Evolutionary conservation across 2,888 invertebrate genomes (phyloP).

Genomic region (Campaea margaritaria): DNA sequence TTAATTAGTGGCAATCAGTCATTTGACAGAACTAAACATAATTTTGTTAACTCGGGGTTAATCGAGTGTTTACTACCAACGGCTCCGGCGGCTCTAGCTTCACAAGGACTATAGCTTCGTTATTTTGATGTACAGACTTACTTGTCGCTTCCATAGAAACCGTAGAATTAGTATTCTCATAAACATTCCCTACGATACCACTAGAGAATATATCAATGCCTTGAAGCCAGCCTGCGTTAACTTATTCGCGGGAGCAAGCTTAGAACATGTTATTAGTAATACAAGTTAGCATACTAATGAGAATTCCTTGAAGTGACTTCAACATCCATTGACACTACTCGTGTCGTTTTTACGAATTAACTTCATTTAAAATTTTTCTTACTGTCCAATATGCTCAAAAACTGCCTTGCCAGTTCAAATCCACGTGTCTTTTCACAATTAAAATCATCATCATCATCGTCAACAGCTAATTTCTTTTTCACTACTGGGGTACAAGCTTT

Average conservation of each 20-base stretch:
- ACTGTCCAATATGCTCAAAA: no score
- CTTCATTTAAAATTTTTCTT: no score
- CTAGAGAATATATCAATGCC: slow-evolving; percentile 8
- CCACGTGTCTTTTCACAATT: no score
- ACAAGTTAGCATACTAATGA: slow-evolving; percentile 14
- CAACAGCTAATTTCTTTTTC: no score
- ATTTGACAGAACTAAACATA: no score
- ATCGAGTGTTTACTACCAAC: no score
- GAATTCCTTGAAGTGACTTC: slow-evolving; percentile 7
- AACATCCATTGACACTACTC: not conserved
- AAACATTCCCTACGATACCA: not conserved
- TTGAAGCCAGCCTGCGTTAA: slow-evolving; percentile 1
- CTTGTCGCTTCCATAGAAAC: slow-evolving; percentile 1
- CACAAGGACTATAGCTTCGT: not conserved
- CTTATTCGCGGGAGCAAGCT: slow-evolving; percentile 16
- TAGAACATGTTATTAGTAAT: slow-evolving; percentile 20
- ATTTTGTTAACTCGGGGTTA: no score
- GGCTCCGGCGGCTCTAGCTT: no score
- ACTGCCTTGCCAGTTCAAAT: no score
- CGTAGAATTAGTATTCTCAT: slow-evolving; percentile 14
- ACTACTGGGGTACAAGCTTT: no score
- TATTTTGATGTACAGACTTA: not conserved
- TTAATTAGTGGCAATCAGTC: no score
- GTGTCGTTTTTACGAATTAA: not conserved
- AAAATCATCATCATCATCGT: no score